Conservation (phyloP, 1,140 invertebrate genomes). For the Metaphire vulgaris region DNA sequence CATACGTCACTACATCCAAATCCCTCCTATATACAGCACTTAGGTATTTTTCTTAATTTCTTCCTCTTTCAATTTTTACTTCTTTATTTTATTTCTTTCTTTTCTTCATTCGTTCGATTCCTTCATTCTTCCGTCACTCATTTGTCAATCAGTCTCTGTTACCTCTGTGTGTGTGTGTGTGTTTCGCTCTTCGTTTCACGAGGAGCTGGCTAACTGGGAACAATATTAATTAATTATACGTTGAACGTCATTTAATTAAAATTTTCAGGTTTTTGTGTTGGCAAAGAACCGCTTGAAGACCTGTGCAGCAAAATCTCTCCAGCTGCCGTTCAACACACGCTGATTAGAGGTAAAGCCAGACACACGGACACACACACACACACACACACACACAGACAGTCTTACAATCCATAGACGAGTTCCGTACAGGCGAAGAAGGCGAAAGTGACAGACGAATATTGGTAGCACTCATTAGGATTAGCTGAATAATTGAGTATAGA, state of each 20-base stretch:
- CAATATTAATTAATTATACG: too few species aligned
- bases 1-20: neutral
- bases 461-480: too few species aligned
- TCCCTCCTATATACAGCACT: neutral
- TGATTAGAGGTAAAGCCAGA: neutral
- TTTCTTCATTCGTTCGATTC: neutral
- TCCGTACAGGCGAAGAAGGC: neutral
- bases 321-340: neutral
- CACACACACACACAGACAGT: neutral
- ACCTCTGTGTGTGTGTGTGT: neutral
- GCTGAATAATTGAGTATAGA: too few species aligned
- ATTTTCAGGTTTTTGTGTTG: slow-evolving; percentile 1
- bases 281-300: neutral
- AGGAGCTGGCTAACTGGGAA: too few species aligned
- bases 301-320: neutral
- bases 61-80: neutral
- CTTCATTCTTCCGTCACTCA: neutral
- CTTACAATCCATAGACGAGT: neutral
- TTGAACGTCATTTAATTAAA: too few species aligned
- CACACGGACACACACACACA: slow-evolving; percentile 2
- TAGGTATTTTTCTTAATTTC: neutral
- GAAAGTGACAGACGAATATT: neutral
- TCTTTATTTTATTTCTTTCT: neutral
- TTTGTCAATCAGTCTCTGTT: neutral
- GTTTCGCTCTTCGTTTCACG: too few species aligned